Percentiles rank a stretch among this genome's conserved stretches.
Conservation (phyloP, 2,797 vertebrate genomes). For the Natrix natrix region DNA sequence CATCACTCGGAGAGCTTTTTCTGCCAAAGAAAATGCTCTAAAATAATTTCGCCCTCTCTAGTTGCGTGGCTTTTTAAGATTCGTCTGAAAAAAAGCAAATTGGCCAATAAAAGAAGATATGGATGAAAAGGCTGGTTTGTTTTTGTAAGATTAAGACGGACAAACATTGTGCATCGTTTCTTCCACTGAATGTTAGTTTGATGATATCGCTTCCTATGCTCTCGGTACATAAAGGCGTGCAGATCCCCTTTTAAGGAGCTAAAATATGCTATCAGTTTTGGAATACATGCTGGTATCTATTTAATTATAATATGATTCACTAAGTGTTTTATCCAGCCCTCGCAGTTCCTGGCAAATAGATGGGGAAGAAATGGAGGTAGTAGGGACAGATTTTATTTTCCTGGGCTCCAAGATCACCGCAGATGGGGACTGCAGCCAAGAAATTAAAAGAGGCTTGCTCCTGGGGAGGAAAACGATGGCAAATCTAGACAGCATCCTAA, state of each 20-base stretch:
- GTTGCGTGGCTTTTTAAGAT: not conserved
- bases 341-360: too few relatives aligned
- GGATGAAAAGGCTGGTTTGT: not conserved
- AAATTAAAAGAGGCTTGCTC: too few relatives aligned
- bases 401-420: too few relatives aligned
- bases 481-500: too few relatives aligned
- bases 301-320: too few relatives aligned
- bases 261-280: not conserved
- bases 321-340: too few relatives aligned
- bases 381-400: too few relatives aligned
- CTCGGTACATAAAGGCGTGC: not conserved
- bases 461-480: too few relatives aligned
- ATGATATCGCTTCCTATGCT: not conserved
- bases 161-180: not conserved
- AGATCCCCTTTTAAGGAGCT: not conserved
- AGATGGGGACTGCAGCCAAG: too few relatives aligned
- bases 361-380: too few relatives aligned
- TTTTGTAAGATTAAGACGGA: not conserved
- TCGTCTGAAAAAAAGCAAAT: not conserved
- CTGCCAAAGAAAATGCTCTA: not conserved
- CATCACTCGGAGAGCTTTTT: not conserved
- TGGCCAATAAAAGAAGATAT: not conserved
- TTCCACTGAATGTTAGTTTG: not conserved
- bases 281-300: too few relatives aligned
- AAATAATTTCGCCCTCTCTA: not conserved